Conservation (phyloP, 2,888 invertebrate genomes). For the Plagodis dolabraria region DNA sequence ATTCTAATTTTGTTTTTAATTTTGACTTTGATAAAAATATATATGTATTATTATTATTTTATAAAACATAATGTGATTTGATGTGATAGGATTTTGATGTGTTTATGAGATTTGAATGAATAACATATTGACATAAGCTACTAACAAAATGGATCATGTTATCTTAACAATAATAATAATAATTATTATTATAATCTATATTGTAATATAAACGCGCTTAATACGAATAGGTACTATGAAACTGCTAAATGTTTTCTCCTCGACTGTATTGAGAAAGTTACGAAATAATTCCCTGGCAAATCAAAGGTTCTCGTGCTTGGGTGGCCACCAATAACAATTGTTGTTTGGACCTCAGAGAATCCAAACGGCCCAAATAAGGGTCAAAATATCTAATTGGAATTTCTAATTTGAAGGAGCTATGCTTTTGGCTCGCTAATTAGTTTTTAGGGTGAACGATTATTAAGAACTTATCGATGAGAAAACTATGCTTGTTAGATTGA, state of each 20-base stretch:
- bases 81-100: too few species aligned
- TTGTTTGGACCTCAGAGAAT: constrained; percentile 72
- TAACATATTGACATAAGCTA: too few species aligned
- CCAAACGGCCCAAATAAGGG: constrained; percentile 37
- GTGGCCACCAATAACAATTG: constrained; percentile 76
- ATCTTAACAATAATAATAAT: too few species aligned
- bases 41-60: too few species aligned
- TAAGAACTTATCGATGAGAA: constrained; percentile 44
- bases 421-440: constrained; percentile 64
- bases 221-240: too few species aligned
- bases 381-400: constrained; percentile 82
- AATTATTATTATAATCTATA: too few species aligned
- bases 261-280: constrained; percentile 41
- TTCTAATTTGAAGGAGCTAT: constrained; percentile 72
- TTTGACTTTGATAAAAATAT: too few species aligned
- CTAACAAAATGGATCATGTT: too few species aligned
- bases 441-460: constrained; percentile 58
- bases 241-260: constrained; percentile 11
- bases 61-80: too few species aligned
- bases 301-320: constrained; percentile 69
- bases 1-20: too few species aligned
- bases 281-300: constrained; percentile 63
- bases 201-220: too few species aligned
- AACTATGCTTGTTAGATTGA: constrained; percentile 34
- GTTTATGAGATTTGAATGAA: too few species aligned